Evolutionary conservation across 2,888 invertebrate genomes (phyloP), one percentile per base, ranked within the genome.

Genomic region (Cataglyphis albicans): DNA sequence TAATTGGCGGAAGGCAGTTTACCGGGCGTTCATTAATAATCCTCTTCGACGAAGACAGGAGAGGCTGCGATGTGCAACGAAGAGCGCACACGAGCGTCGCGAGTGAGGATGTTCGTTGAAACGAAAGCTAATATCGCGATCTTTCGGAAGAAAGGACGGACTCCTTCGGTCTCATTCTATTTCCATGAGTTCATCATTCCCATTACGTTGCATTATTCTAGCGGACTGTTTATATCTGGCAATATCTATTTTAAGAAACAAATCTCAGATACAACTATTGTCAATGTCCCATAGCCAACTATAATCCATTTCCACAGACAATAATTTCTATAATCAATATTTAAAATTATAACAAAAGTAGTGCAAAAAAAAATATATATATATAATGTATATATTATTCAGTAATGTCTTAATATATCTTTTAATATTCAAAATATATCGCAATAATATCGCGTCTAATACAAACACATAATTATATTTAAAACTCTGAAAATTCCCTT

Each of bases 191-290:
- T n/a, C 64, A 78, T 32, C 82, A 84, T 88, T 86, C 86, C 83
- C 75, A 67, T 80, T 64, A 57, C 21, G 73, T 83, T 72, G 82
- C 82, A 89, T 89, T 89, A 86, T 88, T 87, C 67, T 68, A 68
- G 48, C 57, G 55, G 85, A 83, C 84, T 81, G 76, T 76, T 65
- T 75, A 35, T 29, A 35, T 48, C 32, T 52, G 52, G 2, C 29
- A 55, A 57, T 55, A 55, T 67, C 29, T 32, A 68, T 57, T 78
- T 78, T 21, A 21, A 41, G 55, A 57, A 32, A 29, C 29, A 29
- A 29, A 1, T 44, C 48, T n/a, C 48, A n/a, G 7, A 7, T 52
- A n/a, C 3, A n/a, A 52, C 0, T 52, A 48, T 48, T 7, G 48
- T 48, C 48, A 1, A 6, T 44, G 7, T 44, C 52, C 21, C 38